Evolutionary conservation across 2,113 vertebrate genomes (phyloP).

Genomic region (Motacilla tschutschensis): DNA sequence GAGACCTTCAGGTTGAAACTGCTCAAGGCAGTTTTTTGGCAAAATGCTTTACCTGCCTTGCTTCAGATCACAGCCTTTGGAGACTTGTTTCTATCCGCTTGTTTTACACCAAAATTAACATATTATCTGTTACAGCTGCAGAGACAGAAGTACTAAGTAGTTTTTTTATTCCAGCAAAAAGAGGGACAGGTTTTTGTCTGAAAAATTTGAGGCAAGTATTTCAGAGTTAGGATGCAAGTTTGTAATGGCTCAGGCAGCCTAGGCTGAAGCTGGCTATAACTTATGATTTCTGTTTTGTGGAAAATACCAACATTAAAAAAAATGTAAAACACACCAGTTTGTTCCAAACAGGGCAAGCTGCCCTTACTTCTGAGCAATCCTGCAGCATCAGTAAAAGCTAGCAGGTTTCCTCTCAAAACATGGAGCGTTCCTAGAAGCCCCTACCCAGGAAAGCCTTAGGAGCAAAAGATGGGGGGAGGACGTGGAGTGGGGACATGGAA

Average conservation of each 20-base stretch:
- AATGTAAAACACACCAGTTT: neutral
- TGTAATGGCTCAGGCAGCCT: neutral
- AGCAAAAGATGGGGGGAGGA: neutral
- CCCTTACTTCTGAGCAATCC: neutral
- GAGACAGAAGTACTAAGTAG: neutral
- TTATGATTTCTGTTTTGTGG: neutral
- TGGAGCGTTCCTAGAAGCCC: neutral
- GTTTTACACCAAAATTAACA: neutral
- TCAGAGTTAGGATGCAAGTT: neutral
- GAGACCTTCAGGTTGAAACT: neutral
- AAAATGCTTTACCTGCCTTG: neutral
- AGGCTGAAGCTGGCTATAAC: neutral
- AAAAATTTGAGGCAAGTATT: neutral
- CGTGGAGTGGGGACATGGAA: accelerated
- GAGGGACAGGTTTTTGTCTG: neutral
- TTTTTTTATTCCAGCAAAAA: neutral
- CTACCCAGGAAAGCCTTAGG: neutral
- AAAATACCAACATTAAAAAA: constrained; percentile 5
- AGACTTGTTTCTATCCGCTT: neutral
- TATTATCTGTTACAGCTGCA: neutral
- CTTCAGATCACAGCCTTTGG: neutral
- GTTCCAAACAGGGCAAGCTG: neutral
- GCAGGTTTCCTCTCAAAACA: neutral
- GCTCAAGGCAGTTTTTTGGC: neutral
- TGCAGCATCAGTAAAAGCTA: neutral